Evolutionary conservation across 1,140 invertebrate genomes (phyloP).

Genomic region (Fopius arisanus): DNA sequence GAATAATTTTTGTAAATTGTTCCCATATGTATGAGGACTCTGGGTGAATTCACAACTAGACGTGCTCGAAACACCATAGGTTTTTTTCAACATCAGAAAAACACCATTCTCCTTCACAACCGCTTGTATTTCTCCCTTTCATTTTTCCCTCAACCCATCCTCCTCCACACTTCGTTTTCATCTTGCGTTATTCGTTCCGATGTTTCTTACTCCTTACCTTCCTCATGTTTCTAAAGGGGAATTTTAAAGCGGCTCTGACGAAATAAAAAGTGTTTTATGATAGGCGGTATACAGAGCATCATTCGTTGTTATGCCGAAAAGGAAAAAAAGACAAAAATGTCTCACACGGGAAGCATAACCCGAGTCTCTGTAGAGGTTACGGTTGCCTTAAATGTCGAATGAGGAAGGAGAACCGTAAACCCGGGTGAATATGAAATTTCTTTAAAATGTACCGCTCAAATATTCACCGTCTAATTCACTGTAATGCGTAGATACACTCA

Average conservation of each 20-base stretch:
- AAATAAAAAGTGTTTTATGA: slow-evolving; percentile 55
- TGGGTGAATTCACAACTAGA: slow-evolving; percentile 55
- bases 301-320: slow-evolving; percentile 26
- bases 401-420: background rate
- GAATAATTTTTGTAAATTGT: slow-evolving; percentile 64
- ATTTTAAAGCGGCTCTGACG: slow-evolving; percentile 52
- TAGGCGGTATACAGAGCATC: slow-evolving; percentile 35
- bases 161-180: slow-evolving; percentile 31
- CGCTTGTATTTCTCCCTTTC: slow-evolving; percentile 32
- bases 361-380: background rate
- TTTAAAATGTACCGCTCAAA: background rate
- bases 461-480: slow-evolving; percentile 3
- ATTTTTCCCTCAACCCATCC: slow-evolving; percentile 16
- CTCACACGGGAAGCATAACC: slow-evolving; percentile 17
- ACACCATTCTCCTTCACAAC: slow-evolving; percentile 23
- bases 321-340: slow-evolving; percentile 44
- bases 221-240: slow-evolving; percentile 35
- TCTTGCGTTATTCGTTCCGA: slow-evolving; percentile 11
- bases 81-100: slow-evolving; percentile 40
- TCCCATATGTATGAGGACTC: slow-evolving; percentile 60
- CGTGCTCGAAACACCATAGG: slow-evolving; percentile 38
- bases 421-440: background rate
- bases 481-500: background rate
- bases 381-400: slow-evolving; percentile 9
- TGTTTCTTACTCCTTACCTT: slow-evolving; percentile 20